Evolutionary conservation across 2,113 vertebrate species (phyloP).

Genomic region (Motacilla tschutschensis): DNA sequence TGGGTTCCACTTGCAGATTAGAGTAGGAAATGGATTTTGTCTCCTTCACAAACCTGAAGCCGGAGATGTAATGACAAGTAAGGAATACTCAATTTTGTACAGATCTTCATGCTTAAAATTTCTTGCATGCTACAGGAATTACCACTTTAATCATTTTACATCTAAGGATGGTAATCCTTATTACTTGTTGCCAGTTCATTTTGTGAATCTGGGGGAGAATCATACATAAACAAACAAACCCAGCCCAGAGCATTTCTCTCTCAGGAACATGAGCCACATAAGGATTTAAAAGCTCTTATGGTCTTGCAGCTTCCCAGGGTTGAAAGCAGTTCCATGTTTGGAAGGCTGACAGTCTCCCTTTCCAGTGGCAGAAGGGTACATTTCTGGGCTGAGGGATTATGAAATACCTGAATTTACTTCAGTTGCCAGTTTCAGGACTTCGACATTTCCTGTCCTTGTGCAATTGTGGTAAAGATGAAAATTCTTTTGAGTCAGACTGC

Average conservation of each 20-base stretch:
- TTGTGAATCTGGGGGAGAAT: neutral
- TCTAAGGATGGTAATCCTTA: neutral
- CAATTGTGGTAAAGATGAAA: neutral
- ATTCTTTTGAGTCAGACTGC: neutral
- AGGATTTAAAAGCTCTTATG: neutral
- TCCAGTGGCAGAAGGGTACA: neutral
- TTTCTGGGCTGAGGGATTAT: neutral
- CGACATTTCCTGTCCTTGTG: conserved; percentile 21
- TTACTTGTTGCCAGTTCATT: neutral
- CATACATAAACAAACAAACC: neutral
- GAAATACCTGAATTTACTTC: conserved; percentile 30
- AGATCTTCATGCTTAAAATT: neutral
- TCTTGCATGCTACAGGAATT: neutral
- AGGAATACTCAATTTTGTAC: neutral
- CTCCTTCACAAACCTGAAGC: neutral
- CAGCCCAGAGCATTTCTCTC: neutral
- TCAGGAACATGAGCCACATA: neutral
- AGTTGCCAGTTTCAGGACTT: neutral
- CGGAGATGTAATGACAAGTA: neutral
- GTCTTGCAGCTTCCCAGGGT: neutral
- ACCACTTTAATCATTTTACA: neutral
- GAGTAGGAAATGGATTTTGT: neutral
- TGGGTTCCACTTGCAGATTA: neutral
- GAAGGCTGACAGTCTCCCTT: neutral
- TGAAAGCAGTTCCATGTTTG: neutral